Conservation (phyloP, 2,113 vertebrate genomes). For the Marmota flaviventris region DNA sequence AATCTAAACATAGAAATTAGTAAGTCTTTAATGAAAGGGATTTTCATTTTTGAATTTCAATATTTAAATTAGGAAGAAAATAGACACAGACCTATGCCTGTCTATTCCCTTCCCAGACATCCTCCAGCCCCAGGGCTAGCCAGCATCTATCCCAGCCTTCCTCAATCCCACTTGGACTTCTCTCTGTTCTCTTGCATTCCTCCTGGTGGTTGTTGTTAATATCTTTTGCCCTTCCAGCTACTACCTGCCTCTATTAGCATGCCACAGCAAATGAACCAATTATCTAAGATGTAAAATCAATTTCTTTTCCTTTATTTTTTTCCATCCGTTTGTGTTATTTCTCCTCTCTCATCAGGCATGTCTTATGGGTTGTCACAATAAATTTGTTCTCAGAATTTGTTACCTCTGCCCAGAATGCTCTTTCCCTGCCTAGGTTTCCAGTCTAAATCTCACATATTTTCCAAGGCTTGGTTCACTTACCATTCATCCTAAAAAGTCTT, state of each 20-base stretch:
- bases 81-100: not conserved
- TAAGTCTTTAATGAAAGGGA: not conserved
- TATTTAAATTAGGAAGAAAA: not conserved
- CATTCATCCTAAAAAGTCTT: not conserved
- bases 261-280: not conserved
- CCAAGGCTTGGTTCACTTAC: not conserved
- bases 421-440: not conserved
- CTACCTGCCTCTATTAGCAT: not conserved
- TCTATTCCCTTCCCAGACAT: not conserved
- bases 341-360: not conserved
- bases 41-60: not conserved
- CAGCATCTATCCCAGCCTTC: not conserved
- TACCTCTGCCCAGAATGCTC: not conserved
- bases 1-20: not conserved
- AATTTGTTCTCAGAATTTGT: not conserved
- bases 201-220: not conserved
- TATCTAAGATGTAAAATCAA: not conserved
- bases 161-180: not conserved
- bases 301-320: not conserved
- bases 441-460: not conserved
- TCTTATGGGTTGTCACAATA: not conserved
- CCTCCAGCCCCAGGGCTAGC: not conserved
- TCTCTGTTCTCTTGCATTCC: not conserved
- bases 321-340: not conserved
- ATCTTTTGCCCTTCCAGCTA: not conserved